A percentile compares a stretch with the other conserved stretches of the same genome.
Conservation (phyloP, 2,113 vertebrate genomes). For the Megatriorchis doriae region DNA sequence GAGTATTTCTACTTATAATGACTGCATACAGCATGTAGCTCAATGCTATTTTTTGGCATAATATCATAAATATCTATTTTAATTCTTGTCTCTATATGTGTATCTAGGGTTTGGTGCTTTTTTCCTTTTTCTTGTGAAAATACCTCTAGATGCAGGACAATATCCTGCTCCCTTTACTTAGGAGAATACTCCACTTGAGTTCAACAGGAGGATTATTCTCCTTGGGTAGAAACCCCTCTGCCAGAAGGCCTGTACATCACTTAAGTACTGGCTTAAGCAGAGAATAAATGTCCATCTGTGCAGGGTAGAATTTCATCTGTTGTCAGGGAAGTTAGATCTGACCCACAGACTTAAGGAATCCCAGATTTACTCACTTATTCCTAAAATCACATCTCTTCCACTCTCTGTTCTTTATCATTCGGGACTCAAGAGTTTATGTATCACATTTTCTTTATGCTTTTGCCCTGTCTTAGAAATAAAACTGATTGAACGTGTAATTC, state of each 20-base stretch:
- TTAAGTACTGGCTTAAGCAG: conserved; percentile 22
- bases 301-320: conserved; percentile 41
- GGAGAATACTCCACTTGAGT: conserved; percentile 8
- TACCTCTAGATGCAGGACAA: conserved; percentile 8
- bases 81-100: conserved; percentile 26
- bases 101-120: conserved; percentile 1
- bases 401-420: neutral
- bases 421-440: neutral
- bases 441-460: neutral
- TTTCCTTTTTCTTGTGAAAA: neutral
- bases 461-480: neutral
- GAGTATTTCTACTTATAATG: conserved; percentile 63
- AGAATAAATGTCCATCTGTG: conserved; percentile 32
- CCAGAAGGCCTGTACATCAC: conserved; percentile 37
- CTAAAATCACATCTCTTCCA: neutral
- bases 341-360: neutral
- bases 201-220: conserved; percentile 50
- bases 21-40: conserved; percentile 48
- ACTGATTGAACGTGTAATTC: neutral
- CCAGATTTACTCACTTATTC: neutral
- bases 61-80: conserved; percentile 58
- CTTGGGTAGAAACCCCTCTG: conserved; percentile 20
- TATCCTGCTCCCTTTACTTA: conserved; percentile 25
- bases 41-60: conserved; percentile 31
- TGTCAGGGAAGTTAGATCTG: conserved; percentile 6